Evolutionary conservation across 2,888 invertebrate species (phyloP).

Genomic region (Portevinia maculata): DNA sequence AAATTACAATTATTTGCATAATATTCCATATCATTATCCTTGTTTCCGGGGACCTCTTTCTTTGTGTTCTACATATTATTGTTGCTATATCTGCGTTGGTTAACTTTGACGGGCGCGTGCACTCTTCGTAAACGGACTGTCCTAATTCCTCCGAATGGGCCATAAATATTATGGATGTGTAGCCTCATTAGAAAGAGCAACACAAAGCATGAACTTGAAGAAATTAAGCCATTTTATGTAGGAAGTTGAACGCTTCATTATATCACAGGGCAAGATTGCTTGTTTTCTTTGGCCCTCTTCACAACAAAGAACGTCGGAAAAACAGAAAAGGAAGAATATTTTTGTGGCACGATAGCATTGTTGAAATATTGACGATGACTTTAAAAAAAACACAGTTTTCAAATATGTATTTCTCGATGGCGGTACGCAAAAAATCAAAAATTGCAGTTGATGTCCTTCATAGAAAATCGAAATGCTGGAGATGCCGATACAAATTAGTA

Average conservation of each 20-base stretch:
- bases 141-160: conserved; percentile 40
- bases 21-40: conserved; percentile 73
- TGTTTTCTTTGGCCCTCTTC: too few relatives aligned
- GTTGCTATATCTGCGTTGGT: not conserved
- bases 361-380: too few relatives aligned
- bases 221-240: not conserved
- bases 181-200: conserved; percentile 1
- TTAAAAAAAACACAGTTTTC: too few relatives aligned
- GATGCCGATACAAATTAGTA: too few relatives aligned
- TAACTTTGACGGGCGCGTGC: conserved; percentile 4
- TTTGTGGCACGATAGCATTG: too few relatives aligned
- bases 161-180: conserved; percentile 36
- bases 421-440: too few relatives aligned
- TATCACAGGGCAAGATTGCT: not conserved
- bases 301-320: too few relatives aligned
- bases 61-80: conserved; percentile 51
- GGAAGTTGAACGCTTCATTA: not conserved
- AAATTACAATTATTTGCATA: conserved; percentile 75
- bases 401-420: too few relatives aligned
- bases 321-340: too few relatives aligned
- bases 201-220: not conserved
- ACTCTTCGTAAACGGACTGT: conserved; percentile 9
- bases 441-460: too few relatives aligned
- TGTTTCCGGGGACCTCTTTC: conserved; percentile 37
- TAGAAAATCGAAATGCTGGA: too few relatives aligned